Evolutionary conservation across 1,140 invertebrate genomes (phyloP), one percentile per base, ranked within the genome.

Genomic region (Hesperophylax magnus): DNA sequence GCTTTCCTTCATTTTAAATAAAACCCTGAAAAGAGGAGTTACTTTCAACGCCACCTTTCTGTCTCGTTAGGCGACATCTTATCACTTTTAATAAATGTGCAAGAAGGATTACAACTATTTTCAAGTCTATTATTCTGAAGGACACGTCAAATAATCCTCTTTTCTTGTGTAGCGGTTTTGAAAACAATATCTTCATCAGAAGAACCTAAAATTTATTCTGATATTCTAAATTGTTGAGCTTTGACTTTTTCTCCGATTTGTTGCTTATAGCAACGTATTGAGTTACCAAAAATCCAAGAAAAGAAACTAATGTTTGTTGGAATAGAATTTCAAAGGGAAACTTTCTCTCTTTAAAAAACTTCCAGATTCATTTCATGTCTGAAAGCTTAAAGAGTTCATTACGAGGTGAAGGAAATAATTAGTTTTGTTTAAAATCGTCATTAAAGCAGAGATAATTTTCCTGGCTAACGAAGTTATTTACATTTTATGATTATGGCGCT

Each of bases 71-170:
- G 20, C 56, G 18, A 27, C 20, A 34, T 65, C 61, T 65, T 65
- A 65, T 65, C 14, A 24, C 27, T 65, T 65, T 65, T 65, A 65
- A 65, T 65, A 11, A 65, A 65, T 22, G 61, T 65, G 24, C 61
- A 34, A 65, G 61, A 22, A 65, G 9, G 34, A 8, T n/a, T n/a
- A 31, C 6, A 3, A 39, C 34, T 39, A 7, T 8, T 8, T 39
- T 39, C 5, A 39, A 39, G 1, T 39, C 34, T 39, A 1, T 39
- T 5, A 7, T 39, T 39, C 4, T 58, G 4, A 58, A 8, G 1
- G 7, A 22, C 22, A 18, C 1, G 3, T 17, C 2, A 60, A 60
- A 60, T 4, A 60, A 17, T 18, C 0, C n/a, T 17, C 15, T 60
- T 22, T 17, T 58, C 11, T 15, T 60, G 5, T 60, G 34, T 8